phyloP scores from a whole-genome alignment of 2,113 vertebrate genomes.

The Hippopotamus amphibius region DNA sequence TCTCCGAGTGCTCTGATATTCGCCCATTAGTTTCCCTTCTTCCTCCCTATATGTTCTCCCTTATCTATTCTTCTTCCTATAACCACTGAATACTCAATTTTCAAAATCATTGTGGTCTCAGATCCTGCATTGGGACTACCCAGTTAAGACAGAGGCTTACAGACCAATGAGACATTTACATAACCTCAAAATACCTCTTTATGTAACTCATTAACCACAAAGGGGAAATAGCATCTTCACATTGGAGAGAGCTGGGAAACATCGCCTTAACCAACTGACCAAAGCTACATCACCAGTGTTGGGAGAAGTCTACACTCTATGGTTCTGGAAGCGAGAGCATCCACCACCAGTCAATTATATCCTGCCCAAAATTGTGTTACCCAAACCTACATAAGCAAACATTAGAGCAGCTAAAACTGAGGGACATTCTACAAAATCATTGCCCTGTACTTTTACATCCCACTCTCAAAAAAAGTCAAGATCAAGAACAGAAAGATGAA shows the following conservation, averaged over 20 bases:
- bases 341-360: neutral
- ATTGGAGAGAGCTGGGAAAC: neutral
- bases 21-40: neutral
- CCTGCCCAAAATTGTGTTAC: neutral
- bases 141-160: neutral
- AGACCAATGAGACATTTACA: neutral
- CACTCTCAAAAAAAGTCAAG: neutral
- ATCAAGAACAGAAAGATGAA: neutral
- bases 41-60: neutral
- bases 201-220: neutral
- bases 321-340: neutral
- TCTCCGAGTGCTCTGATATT: neutral
- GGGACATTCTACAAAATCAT: neutral
- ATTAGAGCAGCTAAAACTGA: neutral
- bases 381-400: neutral
- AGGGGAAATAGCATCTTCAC: neutral
- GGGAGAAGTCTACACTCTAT: accelerated
- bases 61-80: neutral
- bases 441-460: neutral
- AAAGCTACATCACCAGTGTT: neutral
- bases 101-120: neutral
- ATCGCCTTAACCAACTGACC: neutral
- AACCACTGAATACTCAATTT: neutral
- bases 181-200: neutral
- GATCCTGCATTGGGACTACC: neutral